phyloP scores from a whole-genome alignment of 2,797 vertebrate genomes.

The Danionella dracula region DNA sequence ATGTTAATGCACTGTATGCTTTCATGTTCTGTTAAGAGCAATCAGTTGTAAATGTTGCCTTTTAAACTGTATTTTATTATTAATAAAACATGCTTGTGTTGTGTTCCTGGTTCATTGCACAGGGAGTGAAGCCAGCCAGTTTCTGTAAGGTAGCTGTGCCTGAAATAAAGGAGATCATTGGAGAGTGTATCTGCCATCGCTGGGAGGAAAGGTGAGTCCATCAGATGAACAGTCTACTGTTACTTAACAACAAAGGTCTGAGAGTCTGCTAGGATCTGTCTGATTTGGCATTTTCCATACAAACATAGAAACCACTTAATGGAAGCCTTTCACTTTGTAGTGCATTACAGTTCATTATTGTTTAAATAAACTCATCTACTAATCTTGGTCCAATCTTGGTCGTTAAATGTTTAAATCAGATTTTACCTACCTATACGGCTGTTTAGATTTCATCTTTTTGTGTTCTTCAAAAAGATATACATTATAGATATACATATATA shows the following conservation, averaged over 20 bases:
- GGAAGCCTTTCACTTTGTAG: not conserved
- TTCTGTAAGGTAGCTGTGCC: constrained; percentile 92
- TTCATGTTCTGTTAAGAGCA: too few relatives aligned
- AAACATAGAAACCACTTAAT: not conserved
- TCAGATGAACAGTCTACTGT: not conserved
- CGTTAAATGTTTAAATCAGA: too few relatives aligned
- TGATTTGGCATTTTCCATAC: not conserved
- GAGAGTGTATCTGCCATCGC: constrained; percentile 95
- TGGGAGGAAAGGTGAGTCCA: constrained; percentile 90
- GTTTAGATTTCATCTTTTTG: too few relatives aligned
- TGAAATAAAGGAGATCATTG: constrained; percentile 98
- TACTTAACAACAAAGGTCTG: not conserved
- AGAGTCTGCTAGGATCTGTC: not conserved
- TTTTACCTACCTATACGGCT: too few relatives aligned
- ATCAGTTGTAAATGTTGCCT: too few relatives aligned
- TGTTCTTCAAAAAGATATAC: too few relatives aligned
- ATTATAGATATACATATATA: too few relatives aligned
- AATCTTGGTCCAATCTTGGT: too few relatives aligned
- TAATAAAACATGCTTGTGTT: not conserved
- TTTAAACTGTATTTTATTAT: too few relatives aligned
- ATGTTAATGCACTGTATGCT: too few relatives aligned
- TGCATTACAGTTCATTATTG: not conserved
- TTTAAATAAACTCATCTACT: too few relatives aligned
- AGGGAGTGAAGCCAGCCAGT: constrained; percentile 98
- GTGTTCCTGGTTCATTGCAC: not conserved